These are phyloP conservation scores for Drosophila mojavensis DNA, from an alignment of 1,140 invertebrate species.

Conservation along the genomic window DNA sequence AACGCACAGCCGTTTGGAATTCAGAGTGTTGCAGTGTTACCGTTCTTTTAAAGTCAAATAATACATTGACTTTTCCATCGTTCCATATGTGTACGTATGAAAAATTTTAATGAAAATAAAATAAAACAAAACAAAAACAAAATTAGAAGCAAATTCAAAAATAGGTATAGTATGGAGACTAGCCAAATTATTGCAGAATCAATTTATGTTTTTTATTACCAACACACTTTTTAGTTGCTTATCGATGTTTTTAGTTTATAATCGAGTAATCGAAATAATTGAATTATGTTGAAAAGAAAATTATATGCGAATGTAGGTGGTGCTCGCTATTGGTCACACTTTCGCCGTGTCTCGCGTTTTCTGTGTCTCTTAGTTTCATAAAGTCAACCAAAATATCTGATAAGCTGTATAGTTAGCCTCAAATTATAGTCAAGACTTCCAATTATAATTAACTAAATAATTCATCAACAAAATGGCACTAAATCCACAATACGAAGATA, in stretches of 20 bases:
- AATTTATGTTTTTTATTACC: too few relatives aligned
- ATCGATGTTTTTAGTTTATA: background rate
- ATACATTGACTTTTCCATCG: conserved; percentile 5
- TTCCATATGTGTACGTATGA: too few relatives aligned
- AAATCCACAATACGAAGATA: conserved; percentile 95
- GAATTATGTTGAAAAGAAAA: background rate
- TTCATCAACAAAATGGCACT: conserved; percentile 88
- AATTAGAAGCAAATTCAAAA: too few relatives aligned
- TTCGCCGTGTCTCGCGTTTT: conserved; percentile 3
- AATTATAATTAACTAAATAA: background rate
- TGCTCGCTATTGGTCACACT: conserved; percentile 27
- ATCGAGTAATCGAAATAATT: background rate
- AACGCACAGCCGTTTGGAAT: conserved; percentile 28
- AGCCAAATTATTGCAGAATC: too few relatives aligned
- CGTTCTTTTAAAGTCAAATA: background rate
- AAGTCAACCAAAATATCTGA: conserved; percentile 12
- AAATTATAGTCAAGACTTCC: background rate
- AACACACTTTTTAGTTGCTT: too few relatives aligned
- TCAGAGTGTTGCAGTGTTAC: conserved; percentile 18
- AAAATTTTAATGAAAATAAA: too few relatives aligned
- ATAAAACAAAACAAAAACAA: background rate
- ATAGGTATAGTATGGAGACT: background rate
- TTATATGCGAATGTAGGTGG: background rate
- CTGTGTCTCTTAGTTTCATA: conserved; percentile 10
- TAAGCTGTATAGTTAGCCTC: conserved; percentile 6